Evolutionary conservation across 2,888 invertebrate genomes (phyloP).

Genomic region (Drosophila mimica): DNA sequence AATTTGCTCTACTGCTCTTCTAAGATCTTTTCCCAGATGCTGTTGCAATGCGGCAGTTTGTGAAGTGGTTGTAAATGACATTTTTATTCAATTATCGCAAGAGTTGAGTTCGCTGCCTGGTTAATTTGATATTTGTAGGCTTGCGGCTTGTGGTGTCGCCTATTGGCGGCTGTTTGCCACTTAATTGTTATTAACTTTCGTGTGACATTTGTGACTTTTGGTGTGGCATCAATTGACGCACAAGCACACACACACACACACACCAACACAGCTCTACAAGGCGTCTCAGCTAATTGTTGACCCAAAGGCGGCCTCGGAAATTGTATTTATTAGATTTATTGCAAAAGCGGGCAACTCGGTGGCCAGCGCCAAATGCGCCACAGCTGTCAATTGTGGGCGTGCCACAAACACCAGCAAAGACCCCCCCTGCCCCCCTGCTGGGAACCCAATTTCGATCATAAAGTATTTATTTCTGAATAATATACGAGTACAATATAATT

Average conservation of each 20-base stretch:
- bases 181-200: conserved; percentile 81
- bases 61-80: conserved; percentile 44
- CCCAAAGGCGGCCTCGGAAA: conserved; percentile 55
- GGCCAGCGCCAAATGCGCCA: conserved; percentile 19
- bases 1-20: neutral
- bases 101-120: conserved; percentile 1
- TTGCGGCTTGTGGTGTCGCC: conserved; percentile 20
- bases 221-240: conserved; percentile 75
- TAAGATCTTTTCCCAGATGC: conserved; percentile 2
- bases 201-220: conserved; percentile 78
- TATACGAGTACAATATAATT: conserved; percentile 53
- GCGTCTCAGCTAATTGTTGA: conserved; percentile 68
- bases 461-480: conserved; percentile 40
- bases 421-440: neutral
- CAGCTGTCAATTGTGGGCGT: conserved; percentile 4
- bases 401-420: neutral
- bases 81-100: conserved; percentile 50
- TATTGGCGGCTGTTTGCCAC: conserved; percentile 36
- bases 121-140: conserved; percentile 52
- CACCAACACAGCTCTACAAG: conserved; percentile 5
- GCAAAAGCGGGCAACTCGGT: conserved; percentile 25
- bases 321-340: conserved; percentile 74
- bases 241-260: conserved; percentile 15
- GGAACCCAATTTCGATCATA: conserved; percentile 63
- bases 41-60: neutral